Evolutionary conservation across 2,113 vertebrate genomes (phyloP), one percentile per base, ranked within the genome.

Genomic region (Sylvia atricapilla): DNA sequence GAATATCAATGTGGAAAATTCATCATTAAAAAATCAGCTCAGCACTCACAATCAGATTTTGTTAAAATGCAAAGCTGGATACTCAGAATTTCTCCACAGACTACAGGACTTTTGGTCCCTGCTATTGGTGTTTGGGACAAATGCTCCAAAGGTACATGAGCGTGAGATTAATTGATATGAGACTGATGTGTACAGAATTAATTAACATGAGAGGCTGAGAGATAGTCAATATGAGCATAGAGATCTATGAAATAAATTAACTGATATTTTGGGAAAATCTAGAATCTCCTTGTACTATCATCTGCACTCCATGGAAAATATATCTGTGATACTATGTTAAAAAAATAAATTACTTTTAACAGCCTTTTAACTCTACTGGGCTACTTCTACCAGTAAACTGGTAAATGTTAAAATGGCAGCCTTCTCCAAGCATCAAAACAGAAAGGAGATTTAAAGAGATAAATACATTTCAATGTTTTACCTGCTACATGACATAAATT

Each of bases 151-250:
- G 4, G 5, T 60, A 16, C 2, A 3, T 27, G 33, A 90, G 50
- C 28, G 33, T 23, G 28, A 88, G 23, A 88, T 69, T 94, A 92
- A 90, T 90, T 92, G 75, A 74, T 77, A 60, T 59, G 79, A 92
- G 72, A 58, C n/a, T 86, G 68, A 80, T 62, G 18, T 37, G 55
- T 83, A 58, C 16, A 77, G 50, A 92, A 93, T 93, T 95, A 95
- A 96, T 94, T 94, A 85, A 55, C 55, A 13, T 49, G 79, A 72
- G 88, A 79, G 50, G 64, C 46, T 69, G 52, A 95, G 74, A 93
- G 35, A 8, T 33, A 90, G 46, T 66, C 75, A 90, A 30, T 56
- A 77, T 4, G 33, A 80, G 27, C 50, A 62, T 16, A 66, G 67
- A 87, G 41, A 60, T 72, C 37, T 37, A 35, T 19, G 13, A 44